phyloP scores from a whole-genome alignment of 2,888 invertebrate species.

The Mimas tiliae region DNA sequence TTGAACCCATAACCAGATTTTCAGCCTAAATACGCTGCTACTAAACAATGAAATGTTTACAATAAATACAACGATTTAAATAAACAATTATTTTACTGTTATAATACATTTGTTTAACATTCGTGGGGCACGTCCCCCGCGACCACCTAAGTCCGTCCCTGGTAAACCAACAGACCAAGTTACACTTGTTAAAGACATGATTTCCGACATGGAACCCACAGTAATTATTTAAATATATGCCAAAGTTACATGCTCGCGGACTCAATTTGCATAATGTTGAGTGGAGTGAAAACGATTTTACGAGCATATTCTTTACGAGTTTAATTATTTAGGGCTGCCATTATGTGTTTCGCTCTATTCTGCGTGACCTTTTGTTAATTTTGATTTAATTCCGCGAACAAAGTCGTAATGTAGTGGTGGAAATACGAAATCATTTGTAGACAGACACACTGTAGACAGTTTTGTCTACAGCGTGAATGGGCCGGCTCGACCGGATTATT shows the following conservation, averaged over 20 bases:
- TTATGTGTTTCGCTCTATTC: conserved; percentile 13
- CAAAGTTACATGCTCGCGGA: conserved; percentile 41
- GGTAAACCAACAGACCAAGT: conserved; percentile 40
- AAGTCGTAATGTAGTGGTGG: background rate
- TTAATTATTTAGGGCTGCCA: conserved; percentile 41
- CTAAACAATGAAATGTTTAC: no score
- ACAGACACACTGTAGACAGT: no score
- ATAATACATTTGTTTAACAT: no score
- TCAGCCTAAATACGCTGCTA: no score
- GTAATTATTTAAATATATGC: conserved; percentile 47
- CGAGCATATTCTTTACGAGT: conserved; percentile 40
- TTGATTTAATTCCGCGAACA: conserved; percentile 15
- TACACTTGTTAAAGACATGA: conserved; percentile 43
- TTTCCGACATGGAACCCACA: conserved; percentile 41
- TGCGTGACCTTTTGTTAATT: conserved; percentile 4
- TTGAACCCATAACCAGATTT: no score
- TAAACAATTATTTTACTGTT: no score
- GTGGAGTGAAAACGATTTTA: conserved; percentile 43
- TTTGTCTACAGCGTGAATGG: no score
- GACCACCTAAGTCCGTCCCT: conserved; percentile 26
- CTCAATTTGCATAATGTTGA: conserved; percentile 48
- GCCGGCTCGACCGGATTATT: no score
- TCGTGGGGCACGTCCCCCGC: background rate
- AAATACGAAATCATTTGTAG: background rate
- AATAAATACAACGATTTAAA: no score